Base-by-base conservation (phyloP, 1,140 invertebrate genomes). In the Drosophila lowei region DNA sequence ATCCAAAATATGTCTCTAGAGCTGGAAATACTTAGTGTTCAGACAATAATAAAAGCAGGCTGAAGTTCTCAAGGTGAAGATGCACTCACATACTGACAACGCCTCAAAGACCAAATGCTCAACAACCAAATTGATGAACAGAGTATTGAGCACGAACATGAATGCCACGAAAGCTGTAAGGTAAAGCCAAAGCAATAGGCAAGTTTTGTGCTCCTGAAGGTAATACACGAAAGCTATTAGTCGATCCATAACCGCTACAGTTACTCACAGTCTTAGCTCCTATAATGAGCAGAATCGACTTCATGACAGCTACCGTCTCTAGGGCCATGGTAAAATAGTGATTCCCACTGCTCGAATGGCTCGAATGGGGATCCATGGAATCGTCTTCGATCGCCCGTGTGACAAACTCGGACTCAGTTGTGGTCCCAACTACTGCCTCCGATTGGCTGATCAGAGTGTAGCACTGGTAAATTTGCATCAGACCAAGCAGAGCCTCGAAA, bases 1-100 rank as follows among this genome's bases (percentile, higher is more conserved):
- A 1, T 7, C 67, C 34, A 9, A 78, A 88, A 46, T 86, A 83
- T 3, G 46, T 34, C 28, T 83, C 23, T 5, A 86, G 9, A n/a
- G 21, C 81, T 86, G 43, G 5, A 50, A 28, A 2, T 13, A 13
- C 34, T 38, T 38, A 2, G 5, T 16, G 15, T 25, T 7, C 1
- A 21, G 2, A 8, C 4, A 11, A 5, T 23, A 30, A 28, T 4
- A 2, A 4, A 50, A 6, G 4, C 11, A 4, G 11, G 4, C 3
- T 4, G 3, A 9, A 25, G 8, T 15, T 7, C 23, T 6, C 5
- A 9, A 1, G 5, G 1, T 6, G 4, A 38, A 38, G 34, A 38
- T 38, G 11, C 38, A 18, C 15, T 41, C 8, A 67, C 70, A 53
- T n/a, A 49, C 11, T 21, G 53, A 34, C 0, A 61, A 0, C 2